These are phyloP conservation scores for Scortum barcoo DNA, from an alignment of 2,113 vertebrate species.

Conservation along the genomic window DNA sequence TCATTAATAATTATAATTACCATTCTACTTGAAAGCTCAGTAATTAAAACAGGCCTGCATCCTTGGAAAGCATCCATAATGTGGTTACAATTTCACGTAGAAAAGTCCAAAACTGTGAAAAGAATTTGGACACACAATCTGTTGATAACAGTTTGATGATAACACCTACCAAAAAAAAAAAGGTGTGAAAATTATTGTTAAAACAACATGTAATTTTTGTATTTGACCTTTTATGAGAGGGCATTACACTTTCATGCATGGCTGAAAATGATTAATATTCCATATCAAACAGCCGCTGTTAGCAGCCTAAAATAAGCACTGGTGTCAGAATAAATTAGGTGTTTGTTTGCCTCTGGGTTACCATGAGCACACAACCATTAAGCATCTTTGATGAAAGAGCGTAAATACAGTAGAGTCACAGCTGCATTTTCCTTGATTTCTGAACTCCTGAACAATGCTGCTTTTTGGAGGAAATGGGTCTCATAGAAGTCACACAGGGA, in stretches of 20 bases:
- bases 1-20: neutral
- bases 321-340: constrained; percentile 33
- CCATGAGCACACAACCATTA: constrained; percentile 20
- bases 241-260: constrained; percentile 15
- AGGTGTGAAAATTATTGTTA: neutral
- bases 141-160: neutral
- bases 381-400: constrained; percentile 19
- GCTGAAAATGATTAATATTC: constrained; percentile 19
- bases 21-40: neutral
- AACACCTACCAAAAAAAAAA: neutral
- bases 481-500: constrained; percentile 1
- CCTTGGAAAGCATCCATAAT: neutral
- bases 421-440: neutral
- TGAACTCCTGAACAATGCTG: neutral
- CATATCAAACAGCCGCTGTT: constrained; percentile 10
- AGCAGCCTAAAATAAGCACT: neutral
- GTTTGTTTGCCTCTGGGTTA: constrained; percentile 32
- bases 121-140: neutral
- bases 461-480: neutral
- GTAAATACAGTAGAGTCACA: constrained; percentile 8
- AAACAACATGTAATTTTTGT: neutral
- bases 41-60: neutral
- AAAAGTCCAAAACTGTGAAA: neutral
- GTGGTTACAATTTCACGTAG: neutral
- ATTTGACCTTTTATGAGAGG: constrained; percentile 13